Conservation (phyloP, 92 coral and sea anemone species). For the Parazoanthus atlanticus region DNA sequence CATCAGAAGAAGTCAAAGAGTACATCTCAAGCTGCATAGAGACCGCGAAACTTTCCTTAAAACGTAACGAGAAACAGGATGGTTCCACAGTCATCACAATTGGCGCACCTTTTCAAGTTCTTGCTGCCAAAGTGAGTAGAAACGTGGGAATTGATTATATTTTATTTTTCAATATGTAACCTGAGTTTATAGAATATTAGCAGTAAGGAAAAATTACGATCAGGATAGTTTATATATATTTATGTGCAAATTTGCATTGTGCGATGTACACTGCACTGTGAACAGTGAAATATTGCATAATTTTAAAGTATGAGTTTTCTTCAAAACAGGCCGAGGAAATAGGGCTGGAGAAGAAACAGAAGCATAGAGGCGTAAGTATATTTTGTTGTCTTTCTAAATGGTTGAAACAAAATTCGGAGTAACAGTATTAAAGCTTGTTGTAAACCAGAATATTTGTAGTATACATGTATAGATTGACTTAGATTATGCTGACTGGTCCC, state of each 20-base stretch:
- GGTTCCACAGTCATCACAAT: slow-evolving; percentile 71
- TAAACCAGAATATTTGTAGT: too few species aligned
- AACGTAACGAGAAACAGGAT: slow-evolving; percentile 64
- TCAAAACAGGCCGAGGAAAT: slow-evolving; percentile 79
- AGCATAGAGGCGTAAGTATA: slow-evolving; percentile 38
- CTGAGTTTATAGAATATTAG: background rate
- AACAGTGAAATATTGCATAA: background rate
- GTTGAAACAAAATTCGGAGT: background rate
- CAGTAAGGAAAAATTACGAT: background rate
- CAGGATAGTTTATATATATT: too few species aligned
- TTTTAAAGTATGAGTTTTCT: slow-evolving; percentile 8
- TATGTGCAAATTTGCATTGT: background rate
- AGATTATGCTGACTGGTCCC: too few species aligned
- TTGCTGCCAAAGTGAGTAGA: slow-evolving; percentile 71
- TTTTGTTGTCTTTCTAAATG: too few species aligned
- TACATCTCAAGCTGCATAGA: slow-evolving; percentile 75
- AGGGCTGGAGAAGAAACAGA: slow-evolving; percentile 72
- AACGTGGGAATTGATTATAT: too few species aligned
- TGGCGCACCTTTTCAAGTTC: slow-evolving; percentile 70
- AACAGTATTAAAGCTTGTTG: too few species aligned
- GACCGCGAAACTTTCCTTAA: slow-evolving; percentile 53
- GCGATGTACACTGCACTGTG: too few species aligned
- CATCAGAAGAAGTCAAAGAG: slow-evolving; percentile 72
- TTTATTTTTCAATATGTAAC: background rate
- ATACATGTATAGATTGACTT: too few species aligned